phyloP scores from a whole-genome alignment of 1,140 invertebrate species.

The Bursaphelenchus mucronatus region DNA sequence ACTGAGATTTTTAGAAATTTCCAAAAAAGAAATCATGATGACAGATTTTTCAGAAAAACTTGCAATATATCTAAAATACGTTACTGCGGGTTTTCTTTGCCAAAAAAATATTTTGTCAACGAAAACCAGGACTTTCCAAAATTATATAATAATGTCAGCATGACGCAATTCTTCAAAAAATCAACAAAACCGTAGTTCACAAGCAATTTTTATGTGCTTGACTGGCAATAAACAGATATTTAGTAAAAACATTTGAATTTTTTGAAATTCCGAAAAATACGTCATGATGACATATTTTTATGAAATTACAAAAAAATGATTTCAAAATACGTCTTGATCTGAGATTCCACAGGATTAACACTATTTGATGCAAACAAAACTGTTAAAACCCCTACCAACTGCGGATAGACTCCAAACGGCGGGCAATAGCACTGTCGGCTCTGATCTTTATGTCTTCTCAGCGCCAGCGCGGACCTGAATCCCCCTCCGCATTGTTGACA shows the following conservation, averaged over 20 bases:
- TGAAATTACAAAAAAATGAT: constrained; percentile 4
- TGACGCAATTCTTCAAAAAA: too few relatives aligned
- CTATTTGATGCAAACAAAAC: neutral
- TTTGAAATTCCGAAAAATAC: neutral
- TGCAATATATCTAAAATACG: too few relatives aligned
- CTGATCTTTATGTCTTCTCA: constrained; percentile 48
- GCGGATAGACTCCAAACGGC: constrained; percentile 40
- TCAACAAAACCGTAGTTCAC: too few relatives aligned
- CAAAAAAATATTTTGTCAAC: neutral
- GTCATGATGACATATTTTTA: constrained; percentile 11
- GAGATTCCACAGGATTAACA: neutral
- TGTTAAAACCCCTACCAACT: constrained; percentile 23
- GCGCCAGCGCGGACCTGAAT: constrained; percentile 43
- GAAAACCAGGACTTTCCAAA: constrained; percentile 1
- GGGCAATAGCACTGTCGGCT: constrained; percentile 43
- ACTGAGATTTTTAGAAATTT: constrained; percentile 17
- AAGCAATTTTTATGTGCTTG: constrained; percentile 9
- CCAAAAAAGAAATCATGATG: neutral
- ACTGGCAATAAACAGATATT: neutral
- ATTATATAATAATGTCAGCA: too few relatives aligned
- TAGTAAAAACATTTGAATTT: neutral
- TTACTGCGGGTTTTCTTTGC: too few relatives aligned
- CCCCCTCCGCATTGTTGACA: constrained; percentile 36
- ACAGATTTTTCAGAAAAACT: too few relatives aligned
- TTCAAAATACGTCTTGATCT: neutral